Base-by-base conservation (phyloP, 2,888 invertebrate genomes). In the Heliconius charithonia region DNA sequence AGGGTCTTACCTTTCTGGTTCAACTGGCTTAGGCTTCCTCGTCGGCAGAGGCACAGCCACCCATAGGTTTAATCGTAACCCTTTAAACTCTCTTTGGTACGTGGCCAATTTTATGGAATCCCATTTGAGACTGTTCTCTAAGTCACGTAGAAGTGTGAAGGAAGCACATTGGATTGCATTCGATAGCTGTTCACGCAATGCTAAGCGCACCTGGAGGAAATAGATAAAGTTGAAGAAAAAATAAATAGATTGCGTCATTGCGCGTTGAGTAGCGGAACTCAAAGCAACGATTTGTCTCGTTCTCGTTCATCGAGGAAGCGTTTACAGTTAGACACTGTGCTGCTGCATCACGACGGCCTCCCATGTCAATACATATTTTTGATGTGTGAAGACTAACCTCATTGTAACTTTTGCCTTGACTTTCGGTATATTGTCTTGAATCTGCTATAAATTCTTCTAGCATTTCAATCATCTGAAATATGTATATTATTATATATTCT, bases 401-500 rank as follows among this genome's bases (percentile, higher is more conserved):
- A 80, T 93, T 93, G 80, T 93, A 96, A 69, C 95, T 93, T 2
- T 90, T 83, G 0, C 91, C 87, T 79, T 94, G 94, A 6, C 85
- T 81, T 0, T 87, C 81, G 0, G 92, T 89, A 29, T 88, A 91
- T 12, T 89, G 88, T 32, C 92, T 87, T 0, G 93, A 90, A 66
- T 93, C 95, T 0, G 92, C 90, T 1, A 95, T 91, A 4, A 96
- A 90, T 7, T 93, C 92, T 79, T 96, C 95, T 7, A 96, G 83
- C 87, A 95, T 93, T 67, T 90, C 90, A 69, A 96, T 82, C 85
- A 96, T 90, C 96, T 96, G 87, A 6, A 88, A 89, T 12, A n/a
- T 25, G 59, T 25, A 41, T 3, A 69, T 0, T 13, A 9, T 67
- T 13, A n/a, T 59, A 59, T 59, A 59, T 59, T 1, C 4, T 2